phyloP scores from a whole-genome alignment of 2,888 invertebrate genomes.

The Corbicula japonica region DNA sequence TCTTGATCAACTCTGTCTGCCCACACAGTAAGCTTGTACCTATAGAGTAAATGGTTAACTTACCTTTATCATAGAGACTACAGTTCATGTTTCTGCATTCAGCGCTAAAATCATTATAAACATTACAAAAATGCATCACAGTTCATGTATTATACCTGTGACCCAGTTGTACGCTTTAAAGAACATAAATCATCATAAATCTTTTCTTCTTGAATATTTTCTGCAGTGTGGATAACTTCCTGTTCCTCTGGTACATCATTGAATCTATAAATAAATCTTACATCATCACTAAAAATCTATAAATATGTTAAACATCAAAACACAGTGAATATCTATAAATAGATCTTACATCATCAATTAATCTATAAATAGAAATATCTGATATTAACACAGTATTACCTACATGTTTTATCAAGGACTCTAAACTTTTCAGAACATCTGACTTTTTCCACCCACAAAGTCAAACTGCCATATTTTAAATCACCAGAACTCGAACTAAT shows the following conservation, averaged over 20 bases:
- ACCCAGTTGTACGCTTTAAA: constrained; percentile 68
- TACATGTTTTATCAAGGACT: too few species aligned
- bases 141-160: constrained; percentile 67
- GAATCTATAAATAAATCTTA: constrained; percentile 53
- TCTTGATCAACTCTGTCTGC: too few species aligned
- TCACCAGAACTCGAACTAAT: too few species aligned
- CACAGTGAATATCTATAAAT: constrained; percentile 21
- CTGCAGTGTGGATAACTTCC: constrained; percentile 66
- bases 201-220: constrained; percentile 88
- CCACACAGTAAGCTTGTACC: too few species aligned
- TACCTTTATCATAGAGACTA: too few species aligned
- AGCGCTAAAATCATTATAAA: too few species aligned
- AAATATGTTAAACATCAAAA: constrained; percentile 20
- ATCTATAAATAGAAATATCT: constrained; percentile 1
- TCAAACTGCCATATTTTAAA: too few species aligned
- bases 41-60: too few species aligned
- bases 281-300: constrained; percentile 31
- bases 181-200: constrained; percentile 93
- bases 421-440: too few species aligned
- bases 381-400: neutral
- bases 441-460: too few species aligned
- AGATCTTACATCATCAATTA: neutral
- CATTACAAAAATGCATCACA: too few species aligned
- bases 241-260: constrained; percentile 73
- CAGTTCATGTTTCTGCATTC: too few species aligned